phyloP scores from a whole-genome alignment of 2,113 vertebrate species.

The Stigmatopora nigra region DNA sequence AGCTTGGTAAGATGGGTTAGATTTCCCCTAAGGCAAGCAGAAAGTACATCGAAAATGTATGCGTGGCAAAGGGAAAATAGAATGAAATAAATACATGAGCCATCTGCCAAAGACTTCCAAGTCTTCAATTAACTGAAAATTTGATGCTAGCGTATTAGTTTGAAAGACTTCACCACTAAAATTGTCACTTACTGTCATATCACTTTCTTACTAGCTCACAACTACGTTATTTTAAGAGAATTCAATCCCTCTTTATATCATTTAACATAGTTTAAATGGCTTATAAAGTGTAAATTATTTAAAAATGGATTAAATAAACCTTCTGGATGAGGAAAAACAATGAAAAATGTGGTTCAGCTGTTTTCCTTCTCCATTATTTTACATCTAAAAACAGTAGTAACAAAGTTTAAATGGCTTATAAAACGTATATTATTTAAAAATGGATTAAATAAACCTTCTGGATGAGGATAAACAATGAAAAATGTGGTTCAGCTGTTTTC shows the following conservation, averaged over 20 bases:
- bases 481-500: conserved; percentile 25
- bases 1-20: conserved; percentile 38
- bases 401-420: too few species aligned
- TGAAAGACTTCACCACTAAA: neutral
- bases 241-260: conserved; percentile 49
- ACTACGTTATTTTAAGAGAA: conserved; percentile 25
- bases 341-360: conserved; percentile 8
- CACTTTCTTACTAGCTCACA: conserved; percentile 28
- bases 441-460: conserved; percentile 56
- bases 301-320: conserved; percentile 57
- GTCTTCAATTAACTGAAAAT: neutral
- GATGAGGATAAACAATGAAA: conserved; percentile 21
- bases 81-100: conserved; percentile 40
- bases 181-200: conserved; percentile 23
- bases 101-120: conserved; percentile 23
- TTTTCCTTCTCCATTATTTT: conserved; percentile 39
- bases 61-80: conserved; percentile 35
- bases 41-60: conserved; percentile 40
- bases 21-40: conserved; percentile 54
- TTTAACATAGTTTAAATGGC: conserved; percentile 62
- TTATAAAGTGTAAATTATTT: conserved; percentile 26
- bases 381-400: conserved; percentile 27
- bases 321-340: conserved; percentile 26
- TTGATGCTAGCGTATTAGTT: neutral
- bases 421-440: conserved; percentile 66